Conservation (phyloP, 2,113 vertebrate genomes). For the Lepidothrix coronata region DNA sequence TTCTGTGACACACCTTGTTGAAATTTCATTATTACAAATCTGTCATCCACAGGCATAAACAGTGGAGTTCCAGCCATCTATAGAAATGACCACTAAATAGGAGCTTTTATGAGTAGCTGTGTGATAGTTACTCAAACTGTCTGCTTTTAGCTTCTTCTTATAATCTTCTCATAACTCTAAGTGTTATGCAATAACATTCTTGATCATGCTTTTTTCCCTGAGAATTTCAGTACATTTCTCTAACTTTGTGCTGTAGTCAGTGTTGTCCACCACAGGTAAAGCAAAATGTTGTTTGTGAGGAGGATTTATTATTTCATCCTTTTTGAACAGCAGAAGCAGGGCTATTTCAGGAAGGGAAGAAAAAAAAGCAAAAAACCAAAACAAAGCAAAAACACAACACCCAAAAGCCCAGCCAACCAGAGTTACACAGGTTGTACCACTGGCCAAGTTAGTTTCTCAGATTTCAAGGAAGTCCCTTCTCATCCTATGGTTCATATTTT, state of each 20-base stretch:
- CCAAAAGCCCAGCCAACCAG: neutral
- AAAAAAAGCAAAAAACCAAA: neutral
- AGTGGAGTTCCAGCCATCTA: neutral
- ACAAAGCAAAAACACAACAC: neutral
- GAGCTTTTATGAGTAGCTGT: neutral
- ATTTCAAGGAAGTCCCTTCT: neutral
- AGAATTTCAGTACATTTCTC: neutral
- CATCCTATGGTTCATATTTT: neutral
- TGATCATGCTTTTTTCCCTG: neutral
- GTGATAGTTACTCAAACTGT: neutral
- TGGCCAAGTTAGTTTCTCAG: neutral
- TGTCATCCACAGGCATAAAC: neutral
- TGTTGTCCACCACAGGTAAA: neutral
- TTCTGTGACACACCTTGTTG: neutral
- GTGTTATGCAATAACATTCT: neutral
- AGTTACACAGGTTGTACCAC: neutral
- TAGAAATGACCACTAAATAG: neutral
- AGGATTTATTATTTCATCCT: neutral
- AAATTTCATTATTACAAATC: neutral
- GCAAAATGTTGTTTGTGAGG: neutral
- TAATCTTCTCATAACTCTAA: neutral
- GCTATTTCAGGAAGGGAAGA: neutral
- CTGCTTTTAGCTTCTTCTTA: neutral
- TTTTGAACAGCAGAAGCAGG: neutral
- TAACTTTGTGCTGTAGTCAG: neutral